Conservation (phyloP, 2,113 vertebrate species). For the Aegypius monachus region DNA sequence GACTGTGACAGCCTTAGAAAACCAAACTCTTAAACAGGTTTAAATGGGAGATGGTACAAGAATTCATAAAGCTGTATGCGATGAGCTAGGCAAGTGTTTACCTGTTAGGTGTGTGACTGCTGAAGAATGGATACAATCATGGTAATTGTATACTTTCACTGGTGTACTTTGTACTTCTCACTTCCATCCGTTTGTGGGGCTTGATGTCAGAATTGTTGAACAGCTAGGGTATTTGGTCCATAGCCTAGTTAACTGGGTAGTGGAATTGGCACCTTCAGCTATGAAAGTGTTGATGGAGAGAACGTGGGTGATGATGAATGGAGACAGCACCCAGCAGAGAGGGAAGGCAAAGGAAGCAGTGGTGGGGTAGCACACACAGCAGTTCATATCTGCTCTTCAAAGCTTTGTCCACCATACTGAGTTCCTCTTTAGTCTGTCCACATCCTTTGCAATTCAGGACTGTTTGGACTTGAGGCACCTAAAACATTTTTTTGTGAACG, state of each 20-base stretch:
- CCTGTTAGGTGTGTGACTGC: background rate
- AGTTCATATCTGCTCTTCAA: background rate
- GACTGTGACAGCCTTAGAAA: background rate
- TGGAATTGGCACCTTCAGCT: background rate
- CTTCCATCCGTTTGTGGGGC: background rate
- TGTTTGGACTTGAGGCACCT: background rate
- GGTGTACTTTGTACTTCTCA: background rate
- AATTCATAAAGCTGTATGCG: background rate
- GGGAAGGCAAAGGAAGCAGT: background rate
- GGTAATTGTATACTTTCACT: background rate
- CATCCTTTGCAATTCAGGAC: background rate
- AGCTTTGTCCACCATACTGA: background rate
- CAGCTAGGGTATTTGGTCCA: background rate
- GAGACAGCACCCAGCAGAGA: background rate
- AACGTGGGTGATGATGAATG: accelerated
- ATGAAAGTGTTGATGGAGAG: background rate
- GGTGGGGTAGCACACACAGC: background rate
- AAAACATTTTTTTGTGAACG: background rate
- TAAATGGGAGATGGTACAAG: background rate
- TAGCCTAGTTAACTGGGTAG: background rate
- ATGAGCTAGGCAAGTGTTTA: background rate
- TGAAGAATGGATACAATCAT: background rate
- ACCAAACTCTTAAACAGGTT: background rate
- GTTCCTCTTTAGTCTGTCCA: background rate
- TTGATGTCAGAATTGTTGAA: background rate